Evolutionary conservation across 2,888 invertebrate genomes (phyloP), one percentile per base, ranked within the genome.

Genomic region (Pterostichus niger): DNA sequence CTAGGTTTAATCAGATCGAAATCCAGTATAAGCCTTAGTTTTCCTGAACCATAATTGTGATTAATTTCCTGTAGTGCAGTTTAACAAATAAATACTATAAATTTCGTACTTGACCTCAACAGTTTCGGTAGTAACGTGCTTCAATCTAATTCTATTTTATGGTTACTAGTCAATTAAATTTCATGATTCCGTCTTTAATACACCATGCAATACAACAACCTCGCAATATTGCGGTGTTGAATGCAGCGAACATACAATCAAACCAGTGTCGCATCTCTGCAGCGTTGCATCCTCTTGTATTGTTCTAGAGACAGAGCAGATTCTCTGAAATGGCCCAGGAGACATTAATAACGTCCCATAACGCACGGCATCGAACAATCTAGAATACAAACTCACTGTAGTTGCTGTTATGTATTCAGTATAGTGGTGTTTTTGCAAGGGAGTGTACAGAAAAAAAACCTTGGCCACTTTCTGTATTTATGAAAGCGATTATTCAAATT

Each of bases 401-500:
- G 6, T 40, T 9, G 5, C 9, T 40, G 40, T 40, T 44, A 15
- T 71, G 49, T 15, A 40, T 9, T 3, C 40, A 40, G 40, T 40
- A 1, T 9, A 3, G 40, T 40, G 40, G 40, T 1, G n/a, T 49
- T n/a, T 49, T 5, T 49, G 13, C 11, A n/a, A 24, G 13, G 13
- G 13, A 59, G 59, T 59, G 15, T 59, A 59, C 31, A 59, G 17
- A 54, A 54, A 54, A 71, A 71, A 71, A 71, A 71, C 71, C 71
- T 71, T 44, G 31, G 13, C 13, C 75, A 75, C 49, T 77, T 71
- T 77, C 77, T 77, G 77, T 56, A 77, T 77, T 77, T 77, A 77
- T 77, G 56, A 56, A 40, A 54, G 77, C 77, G 77, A 77, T 77
- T 77, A 77, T 77, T 77, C 52, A 77, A 59, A 77, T 56, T 77